Evolutionary conservation across 1,140 invertebrate species (phyloP).

Genomic region (Protaetia brevitarsis): DNA sequence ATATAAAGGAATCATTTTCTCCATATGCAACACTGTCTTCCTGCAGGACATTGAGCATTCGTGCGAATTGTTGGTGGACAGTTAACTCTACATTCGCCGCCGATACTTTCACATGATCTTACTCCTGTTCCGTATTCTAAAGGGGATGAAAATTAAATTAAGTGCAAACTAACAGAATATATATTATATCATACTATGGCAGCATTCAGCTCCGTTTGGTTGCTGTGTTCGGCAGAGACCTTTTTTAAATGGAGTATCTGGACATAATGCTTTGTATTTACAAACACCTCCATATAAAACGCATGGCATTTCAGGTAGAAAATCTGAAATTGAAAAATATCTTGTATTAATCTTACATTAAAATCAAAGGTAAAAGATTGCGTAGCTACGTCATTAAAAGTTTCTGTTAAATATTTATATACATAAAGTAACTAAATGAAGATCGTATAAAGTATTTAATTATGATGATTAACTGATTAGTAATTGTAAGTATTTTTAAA

Average conservation of each 20-base stretch:
- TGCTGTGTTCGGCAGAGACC: constrained; percentile 17
- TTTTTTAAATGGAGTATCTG: neutral
- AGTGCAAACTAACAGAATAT: too few species aligned
- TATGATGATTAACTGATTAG: too few species aligned
- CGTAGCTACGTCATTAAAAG: too few species aligned
- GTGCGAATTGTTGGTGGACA: neutral
- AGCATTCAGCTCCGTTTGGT: constrained; percentile 15
- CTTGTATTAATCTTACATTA: too few species aligned
- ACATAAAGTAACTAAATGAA: too few species aligned
- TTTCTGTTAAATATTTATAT: too few species aligned
- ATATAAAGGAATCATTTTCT: neutral
- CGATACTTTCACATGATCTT: neutral
- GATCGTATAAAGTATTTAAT: too few species aligned
- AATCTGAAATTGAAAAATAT: neutral
- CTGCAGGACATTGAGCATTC: neutral
- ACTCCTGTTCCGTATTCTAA: neutral
- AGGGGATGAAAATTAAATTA: too few species aligned
- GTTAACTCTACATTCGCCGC: neutral
- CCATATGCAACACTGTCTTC: neutral
- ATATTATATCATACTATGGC: constrained; percentile 8
- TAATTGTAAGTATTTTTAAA: too few species aligned
- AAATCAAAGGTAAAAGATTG: too few species aligned
- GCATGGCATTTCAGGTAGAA: neutral
- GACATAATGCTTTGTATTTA: neutral
- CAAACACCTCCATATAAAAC: neutral